These are phyloP conservation scores for Papilio aristodemus DNA, from an alignment of 1,140 invertebrate species.

Conservation along the genomic window DNA sequence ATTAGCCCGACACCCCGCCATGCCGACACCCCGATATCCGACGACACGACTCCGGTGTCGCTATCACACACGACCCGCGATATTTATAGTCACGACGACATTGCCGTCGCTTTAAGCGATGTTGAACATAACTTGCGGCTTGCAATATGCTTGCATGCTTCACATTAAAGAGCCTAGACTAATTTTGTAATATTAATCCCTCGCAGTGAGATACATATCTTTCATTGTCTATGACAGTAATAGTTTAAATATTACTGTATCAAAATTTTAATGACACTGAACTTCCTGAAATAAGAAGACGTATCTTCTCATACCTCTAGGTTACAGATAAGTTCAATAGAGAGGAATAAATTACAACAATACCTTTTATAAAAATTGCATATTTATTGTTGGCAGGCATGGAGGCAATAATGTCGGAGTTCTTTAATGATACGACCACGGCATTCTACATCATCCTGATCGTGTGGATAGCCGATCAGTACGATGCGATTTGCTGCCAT, in stretches of 20 bases:
- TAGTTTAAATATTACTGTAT: no score
- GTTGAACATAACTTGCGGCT: conserved; percentile 3
- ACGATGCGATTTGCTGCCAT: conserved; percentile 98
- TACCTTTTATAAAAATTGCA: no score
- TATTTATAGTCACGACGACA: conserved; percentile 55
- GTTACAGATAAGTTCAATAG: no score
- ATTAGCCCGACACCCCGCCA: conserved; percentile 57
- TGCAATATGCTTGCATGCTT: background rate
- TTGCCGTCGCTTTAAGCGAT: background rate
- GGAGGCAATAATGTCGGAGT: conserved; percentile 99
- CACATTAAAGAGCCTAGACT: background rate
- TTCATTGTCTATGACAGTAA: no score
- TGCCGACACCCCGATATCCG: conserved; percentile 42
- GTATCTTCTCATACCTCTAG: no score
- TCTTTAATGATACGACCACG: conserved; percentile 99
- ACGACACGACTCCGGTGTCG: conserved; percentile 51
- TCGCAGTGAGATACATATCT: no score
- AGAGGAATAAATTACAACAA: no score
- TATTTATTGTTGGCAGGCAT: conserved; percentile 88
- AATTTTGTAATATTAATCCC: conserved; percentile 10
- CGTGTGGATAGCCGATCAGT: conserved; percentile 99
- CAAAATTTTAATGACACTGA: no score
- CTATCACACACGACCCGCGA: conserved; percentile 64
- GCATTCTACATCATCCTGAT: conserved; percentile 99
- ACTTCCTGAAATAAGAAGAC: no score